Evolutionary conservation across 1,140 invertebrate species (phyloP).

Genomic region (Drosophila persimilis): DNA sequence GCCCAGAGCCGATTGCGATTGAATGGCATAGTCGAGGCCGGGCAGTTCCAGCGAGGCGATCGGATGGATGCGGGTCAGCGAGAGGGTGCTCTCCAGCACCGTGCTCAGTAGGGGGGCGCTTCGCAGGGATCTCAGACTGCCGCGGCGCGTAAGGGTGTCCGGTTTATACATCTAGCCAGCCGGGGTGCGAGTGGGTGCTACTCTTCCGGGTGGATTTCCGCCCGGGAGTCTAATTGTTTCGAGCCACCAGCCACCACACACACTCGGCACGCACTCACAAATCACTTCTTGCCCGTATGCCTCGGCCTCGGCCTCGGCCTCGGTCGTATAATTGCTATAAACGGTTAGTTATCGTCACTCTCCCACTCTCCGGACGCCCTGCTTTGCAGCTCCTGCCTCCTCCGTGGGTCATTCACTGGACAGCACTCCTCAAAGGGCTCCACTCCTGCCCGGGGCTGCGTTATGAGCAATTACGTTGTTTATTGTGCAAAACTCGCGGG

Average conservation of each 20-base stretch:
- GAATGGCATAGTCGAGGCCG: constrained; percentile 78
- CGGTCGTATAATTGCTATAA: too few relatives aligned
- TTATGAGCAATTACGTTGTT: constrained; percentile 71
- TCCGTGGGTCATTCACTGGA: background rate
- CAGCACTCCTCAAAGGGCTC: background rate
- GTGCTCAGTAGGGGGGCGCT: constrained; percentile 80
- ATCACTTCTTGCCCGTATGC: too few relatives aligned
- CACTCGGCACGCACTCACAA: too few relatives aligned
- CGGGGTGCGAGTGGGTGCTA: background rate
- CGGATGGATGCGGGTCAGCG: constrained; percentile 81
- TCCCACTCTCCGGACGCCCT: too few relatives aligned
- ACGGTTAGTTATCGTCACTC: too few relatives aligned
- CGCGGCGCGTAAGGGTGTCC: constrained; percentile 77
- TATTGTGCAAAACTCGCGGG: constrained; percentile 67
- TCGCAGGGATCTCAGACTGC: constrained; percentile 82
- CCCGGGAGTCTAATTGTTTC: background rate
- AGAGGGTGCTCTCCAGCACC: constrained; percentile 80
- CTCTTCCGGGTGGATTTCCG: background rate
- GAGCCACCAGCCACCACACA: too few relatives aligned
- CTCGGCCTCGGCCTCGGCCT: too few relatives aligned
- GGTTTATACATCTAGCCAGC: constrained; percentile 78
- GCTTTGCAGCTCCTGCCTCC: too few relatives aligned
- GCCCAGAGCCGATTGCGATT: constrained; percentile 72
- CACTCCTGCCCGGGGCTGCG: constrained; percentile 12
- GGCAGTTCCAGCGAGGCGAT: constrained; percentile 81